A percentile compares a stretch with the other conserved stretches of the same genome.
Evolutionary conservation across 2,113 vertebrate genomes (phyloP).

Genomic region (Glaucomys volans): DNA sequence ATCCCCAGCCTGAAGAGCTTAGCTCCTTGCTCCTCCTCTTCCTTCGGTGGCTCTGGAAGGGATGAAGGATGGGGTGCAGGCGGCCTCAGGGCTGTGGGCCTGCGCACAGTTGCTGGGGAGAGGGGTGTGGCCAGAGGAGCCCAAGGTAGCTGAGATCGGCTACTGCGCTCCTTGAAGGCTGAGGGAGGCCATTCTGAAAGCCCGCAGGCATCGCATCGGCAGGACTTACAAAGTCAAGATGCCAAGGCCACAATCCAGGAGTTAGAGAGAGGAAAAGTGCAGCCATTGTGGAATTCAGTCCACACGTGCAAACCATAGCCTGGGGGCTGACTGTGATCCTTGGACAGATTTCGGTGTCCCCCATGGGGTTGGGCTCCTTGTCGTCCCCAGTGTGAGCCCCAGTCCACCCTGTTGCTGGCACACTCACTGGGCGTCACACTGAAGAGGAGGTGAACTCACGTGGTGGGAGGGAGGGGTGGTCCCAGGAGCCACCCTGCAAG

Average conservation of each 20-base stretch:
- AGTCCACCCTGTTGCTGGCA: not conserved
- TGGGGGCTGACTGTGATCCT: not conserved
- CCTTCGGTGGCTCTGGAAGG: not conserved
- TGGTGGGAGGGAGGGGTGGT: not conserved
- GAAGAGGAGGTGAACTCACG: not conserved
- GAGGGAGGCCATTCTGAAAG: not conserved
- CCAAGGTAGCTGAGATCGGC: fast-evolving
- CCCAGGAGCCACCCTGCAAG: not conserved
- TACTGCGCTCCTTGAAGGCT: not conserved
- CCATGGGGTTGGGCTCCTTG: no score
- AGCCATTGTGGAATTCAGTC: not conserved
- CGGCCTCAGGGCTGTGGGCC: not conserved
- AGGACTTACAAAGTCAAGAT: not conserved
- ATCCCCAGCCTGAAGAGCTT: no score
- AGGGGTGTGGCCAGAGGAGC: not conserved
- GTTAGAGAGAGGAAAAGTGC: no score
- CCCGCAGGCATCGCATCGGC: not conserved
- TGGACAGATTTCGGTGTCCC: not conserved
- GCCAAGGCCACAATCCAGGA: not conserved
- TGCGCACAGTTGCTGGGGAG: not conserved
- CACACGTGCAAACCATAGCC: not conserved
- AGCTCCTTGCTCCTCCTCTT: not conserved
- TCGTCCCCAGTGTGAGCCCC: not conserved
- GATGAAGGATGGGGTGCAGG: not conserved
- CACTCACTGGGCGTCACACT: not conserved